Evolutionary conservation across 2,113 vertebrate species (phyloP).

Genomic region (Glaucidium brasilianum): DNA sequence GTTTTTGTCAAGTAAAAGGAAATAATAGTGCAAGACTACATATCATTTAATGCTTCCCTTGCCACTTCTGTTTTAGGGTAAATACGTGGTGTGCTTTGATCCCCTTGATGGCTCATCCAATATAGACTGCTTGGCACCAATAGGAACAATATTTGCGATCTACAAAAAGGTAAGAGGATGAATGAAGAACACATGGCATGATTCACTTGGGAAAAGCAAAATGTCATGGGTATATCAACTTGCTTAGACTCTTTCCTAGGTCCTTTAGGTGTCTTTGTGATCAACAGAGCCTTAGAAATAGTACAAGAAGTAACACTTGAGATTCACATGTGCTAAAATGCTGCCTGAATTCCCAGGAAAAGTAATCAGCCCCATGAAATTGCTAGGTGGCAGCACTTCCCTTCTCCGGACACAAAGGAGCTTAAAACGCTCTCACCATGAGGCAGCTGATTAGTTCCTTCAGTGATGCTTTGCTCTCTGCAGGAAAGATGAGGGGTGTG

Average conservation of each 20-base stretch:
- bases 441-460: neutral
- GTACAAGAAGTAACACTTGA: neutral
- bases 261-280: neutral
- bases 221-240: neutral
- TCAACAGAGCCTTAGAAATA: neutral
- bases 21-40: neutral
- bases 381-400: neutral
- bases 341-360: neutral
- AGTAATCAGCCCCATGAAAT: neutral
- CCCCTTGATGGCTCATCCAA: slow-evolving; percentile 97
- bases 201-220: neutral
- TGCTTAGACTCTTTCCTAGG: neutral
- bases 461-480: accelerated
- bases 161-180: slow-evolving; percentile 86
- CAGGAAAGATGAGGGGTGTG: neutral
- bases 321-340: neutral
- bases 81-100: slow-evolving; percentile 96
- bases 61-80: slow-evolving; percentile 79
- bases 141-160: slow-evolving; percentile 96
- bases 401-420: neutral
- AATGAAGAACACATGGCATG: accelerated
- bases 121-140: slow-evolving; percentile 95
- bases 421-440: too few relatives aligned
- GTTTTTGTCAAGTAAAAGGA: neutral
- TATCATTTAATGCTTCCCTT: neutral